Conservation (phyloP, 2,797 vertebrate species). For the Acanthurus lineatus region DNA sequence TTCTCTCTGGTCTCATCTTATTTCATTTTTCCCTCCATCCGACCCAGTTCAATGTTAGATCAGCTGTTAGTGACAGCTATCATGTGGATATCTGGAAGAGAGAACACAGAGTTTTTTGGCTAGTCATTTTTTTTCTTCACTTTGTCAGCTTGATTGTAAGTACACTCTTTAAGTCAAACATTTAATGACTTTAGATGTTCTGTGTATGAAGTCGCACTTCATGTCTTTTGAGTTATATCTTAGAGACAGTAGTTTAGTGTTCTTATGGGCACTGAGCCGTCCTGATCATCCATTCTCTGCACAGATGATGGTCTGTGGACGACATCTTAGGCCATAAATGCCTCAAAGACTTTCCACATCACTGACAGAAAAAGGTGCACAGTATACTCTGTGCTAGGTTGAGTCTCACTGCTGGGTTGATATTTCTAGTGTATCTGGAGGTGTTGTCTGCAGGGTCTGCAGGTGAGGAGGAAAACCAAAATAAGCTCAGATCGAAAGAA, state of each 20-base stretch:
- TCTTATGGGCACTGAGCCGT: conserved; percentile 52
- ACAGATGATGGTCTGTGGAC: conserved; percentile 90
- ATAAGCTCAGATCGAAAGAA: neutral
- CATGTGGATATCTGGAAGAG: conserved; percentile 80
- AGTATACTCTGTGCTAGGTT: conserved; percentile 90
- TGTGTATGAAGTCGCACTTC: neutral
- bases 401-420: conserved; percentile 91
- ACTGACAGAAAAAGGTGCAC: conserved; percentile 90
- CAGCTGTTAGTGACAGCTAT: conserved; percentile 80
- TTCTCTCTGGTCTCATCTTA: conserved; percentile 48
- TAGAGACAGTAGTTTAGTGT: conserved; percentile 10
- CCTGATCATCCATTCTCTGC: conserved; percentile 65
- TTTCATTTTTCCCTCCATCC: conserved; percentile 58
- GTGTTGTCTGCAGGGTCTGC: conserved; percentile 91
- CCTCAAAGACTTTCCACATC: conserved; percentile 89
- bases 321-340: conserved; percentile 88
- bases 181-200: conserved; percentile 2
- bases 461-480: conserved; percentile 86
- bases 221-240: conserved; percentile 23
- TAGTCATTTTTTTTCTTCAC: neutral
- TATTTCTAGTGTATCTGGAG: conserved; percentile 95
- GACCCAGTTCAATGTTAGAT: conserved; percentile 78
- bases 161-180: conserved; percentile 3
- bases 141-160: conserved; percentile 7
- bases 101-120: conserved; percentile 64